phyloP scores from a whole-genome alignment of 30 jellyfish, hydroid and myxozoan genomes.

The Catostylus mosaicus region DNA sequence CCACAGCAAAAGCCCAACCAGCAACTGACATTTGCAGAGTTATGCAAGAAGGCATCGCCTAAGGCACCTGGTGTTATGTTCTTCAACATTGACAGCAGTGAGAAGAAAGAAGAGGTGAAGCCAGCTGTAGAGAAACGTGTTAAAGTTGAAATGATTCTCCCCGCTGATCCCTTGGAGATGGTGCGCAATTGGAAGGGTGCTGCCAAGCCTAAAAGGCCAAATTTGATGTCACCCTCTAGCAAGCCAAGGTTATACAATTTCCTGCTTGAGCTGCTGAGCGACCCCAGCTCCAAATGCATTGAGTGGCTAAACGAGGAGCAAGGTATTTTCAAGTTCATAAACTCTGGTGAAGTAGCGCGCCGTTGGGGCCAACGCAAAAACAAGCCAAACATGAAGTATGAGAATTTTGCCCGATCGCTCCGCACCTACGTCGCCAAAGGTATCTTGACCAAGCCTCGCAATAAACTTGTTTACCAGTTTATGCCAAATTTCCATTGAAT shows the following conservation, averaged over 20 bases:
- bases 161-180: conserved; percentile 10
- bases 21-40: conserved; percentile 1
- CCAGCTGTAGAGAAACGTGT: background rate
- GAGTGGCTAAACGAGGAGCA: conserved; percentile 80
- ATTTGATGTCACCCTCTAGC: conserved; percentile 43
- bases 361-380: conserved; percentile 95
- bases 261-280: conserved; percentile 67
- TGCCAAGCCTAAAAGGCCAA: conserved; percentile 20
- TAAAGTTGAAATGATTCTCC: background rate
- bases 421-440: conserved; percentile 95
- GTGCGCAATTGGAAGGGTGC: conserved; percentile 33
- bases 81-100: background rate
- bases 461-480: conserved; percentile 90
- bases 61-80: background rate
- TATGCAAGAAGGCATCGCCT: background rate
- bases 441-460: conserved; percentile 84
- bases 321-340: conserved; percentile 88
- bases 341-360: conserved; percentile 86
- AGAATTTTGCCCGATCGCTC: conserved; percentile 91
- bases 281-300: conserved; percentile 75
- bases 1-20: background rate
- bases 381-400: conserved; percentile 93
- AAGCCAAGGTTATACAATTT: conserved; percentile 83
- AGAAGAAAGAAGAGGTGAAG: background rate
- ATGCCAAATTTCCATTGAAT: conserved; percentile 38